Evolutionary conservation across 2,113 vertebrate genomes (phyloP), one percentile per base, ranked within the genome.

Genomic region (Aegotheles bennettii): DNA sequence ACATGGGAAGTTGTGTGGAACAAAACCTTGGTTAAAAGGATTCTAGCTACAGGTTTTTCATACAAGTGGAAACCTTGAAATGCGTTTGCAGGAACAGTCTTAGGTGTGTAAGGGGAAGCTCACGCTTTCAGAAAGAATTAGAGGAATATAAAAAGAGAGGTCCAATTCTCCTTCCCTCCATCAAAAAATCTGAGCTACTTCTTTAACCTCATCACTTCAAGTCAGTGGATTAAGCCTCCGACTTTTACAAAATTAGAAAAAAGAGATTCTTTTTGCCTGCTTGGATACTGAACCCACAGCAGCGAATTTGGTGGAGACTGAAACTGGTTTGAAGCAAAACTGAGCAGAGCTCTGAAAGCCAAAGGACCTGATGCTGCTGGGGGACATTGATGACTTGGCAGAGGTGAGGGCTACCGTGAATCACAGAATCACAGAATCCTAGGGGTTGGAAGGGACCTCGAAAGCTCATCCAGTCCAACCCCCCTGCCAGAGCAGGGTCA

Each of bases 191-290:
- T 29, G 8, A 61, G 82, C 45, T 61, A 17, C 50, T 74, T 61
- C 73, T 89, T 91, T 92, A 86, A 77, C 86, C 54, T 65, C 71
- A 57, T 60, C 60, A 33, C 54, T 77, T 61, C 40, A 88, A 88
- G 38, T 29, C 71, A 74, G 68, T 24, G 59, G 13, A 89, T 84
- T 73, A 90, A 90, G 20, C 29, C 63, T 90, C 67, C 67, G 45
- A 28, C 40, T 56, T 79, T 47, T 35, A 57, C 15, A 77, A 83
- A 79, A 87, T 47, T 70, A 67, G 16, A 73, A 84, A 73, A 84
- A 77, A 60, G 10, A 79, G 8, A 38, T 68, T 91, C 5, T 23
- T 61, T 59, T 53, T 57, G 19, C 17, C n/a, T 87, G 21, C 24
- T 68, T 76, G 43, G 53, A 40, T 28, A 31, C 17, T 33, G 43